Conservation (phyloP, 2,797 vertebrate species). For the Philypnodon macrostomus region DNA sequence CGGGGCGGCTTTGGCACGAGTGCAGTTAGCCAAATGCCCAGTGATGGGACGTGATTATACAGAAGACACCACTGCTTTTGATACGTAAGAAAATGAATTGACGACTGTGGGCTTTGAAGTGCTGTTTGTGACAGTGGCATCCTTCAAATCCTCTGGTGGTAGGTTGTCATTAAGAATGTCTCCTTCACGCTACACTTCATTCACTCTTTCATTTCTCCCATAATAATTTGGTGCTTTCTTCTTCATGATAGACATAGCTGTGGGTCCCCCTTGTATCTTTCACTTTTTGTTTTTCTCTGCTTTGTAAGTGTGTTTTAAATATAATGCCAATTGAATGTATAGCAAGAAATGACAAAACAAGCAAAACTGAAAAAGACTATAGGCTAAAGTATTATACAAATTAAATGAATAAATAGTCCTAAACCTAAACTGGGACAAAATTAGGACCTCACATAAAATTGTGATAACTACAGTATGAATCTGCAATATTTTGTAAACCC, state of each 20-base stretch:
- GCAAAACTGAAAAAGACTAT: too few species aligned
- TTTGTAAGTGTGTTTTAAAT: too few species aligned
- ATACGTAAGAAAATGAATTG: constrained; percentile 84
- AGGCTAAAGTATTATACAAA: too few species aligned
- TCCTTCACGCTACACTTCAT: constrained; percentile 71
- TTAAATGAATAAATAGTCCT: too few species aligned
- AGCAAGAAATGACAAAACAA: too few species aligned
- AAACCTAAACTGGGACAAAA: too few species aligned
- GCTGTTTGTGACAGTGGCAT: constrained; percentile 76
- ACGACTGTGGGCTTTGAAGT: constrained; percentile 70
- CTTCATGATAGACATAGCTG: constrained; percentile 34
- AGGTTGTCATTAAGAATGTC: constrained; percentile 68
- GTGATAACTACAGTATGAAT: too few species aligned
- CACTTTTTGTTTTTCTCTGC: constrained; percentile 45
- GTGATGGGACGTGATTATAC: constrained; percentile 82
- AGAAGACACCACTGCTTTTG: constrained; percentile 76
- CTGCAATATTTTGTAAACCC: too few species aligned
- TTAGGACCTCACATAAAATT: too few species aligned
- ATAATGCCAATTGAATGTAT: too few species aligned
- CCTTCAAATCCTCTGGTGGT: constrained; percentile 79
- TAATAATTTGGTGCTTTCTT: constrained; percentile 41
- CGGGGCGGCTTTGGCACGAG: constrained; percentile 77
- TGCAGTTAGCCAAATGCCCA: constrained; percentile 85
- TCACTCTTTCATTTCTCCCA: constrained; percentile 38
- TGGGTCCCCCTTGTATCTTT: constrained; percentile 22